phyloP scores from a whole-genome alignment of 2,888 invertebrate species.

The Phengaris alcon region DNA sequence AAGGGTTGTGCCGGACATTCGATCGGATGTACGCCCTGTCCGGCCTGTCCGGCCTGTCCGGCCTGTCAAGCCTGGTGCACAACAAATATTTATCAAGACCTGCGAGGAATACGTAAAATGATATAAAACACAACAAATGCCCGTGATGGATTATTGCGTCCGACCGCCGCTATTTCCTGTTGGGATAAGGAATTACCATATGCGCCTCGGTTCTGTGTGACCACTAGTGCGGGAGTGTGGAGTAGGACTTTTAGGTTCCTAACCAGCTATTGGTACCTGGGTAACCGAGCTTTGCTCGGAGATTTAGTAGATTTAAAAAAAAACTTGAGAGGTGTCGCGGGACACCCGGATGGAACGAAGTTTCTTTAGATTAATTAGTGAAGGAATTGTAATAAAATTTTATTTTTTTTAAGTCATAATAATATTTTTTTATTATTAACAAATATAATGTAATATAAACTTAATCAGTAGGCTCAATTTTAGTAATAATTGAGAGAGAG shows the following conservation, averaged over 20 bases:
- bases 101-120: constrained; percentile 78
- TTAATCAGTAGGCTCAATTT: too few relatives aligned
- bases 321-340: too few relatives aligned
- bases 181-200: constrained; percentile 79
- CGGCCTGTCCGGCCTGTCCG: constrained; percentile 19
- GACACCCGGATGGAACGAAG: too few relatives aligned
- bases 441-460: too few relatives aligned
- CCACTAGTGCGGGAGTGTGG: constrained; percentile 46
- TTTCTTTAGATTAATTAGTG: too few relatives aligned
- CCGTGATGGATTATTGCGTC: constrained; percentile 78
- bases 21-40: constrained; percentile 54
- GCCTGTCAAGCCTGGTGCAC: constrained; percentile 62
- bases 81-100: constrained; percentile 79
- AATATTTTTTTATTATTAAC: too few relatives aligned
- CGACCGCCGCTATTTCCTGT: constrained; percentile 79
- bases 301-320: too few relatives aligned
- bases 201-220: constrained; percentile 65
- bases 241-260: constrained; percentile 41
- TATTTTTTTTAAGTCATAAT: too few relatives aligned
- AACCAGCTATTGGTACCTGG: too few relatives aligned
- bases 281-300: too few relatives aligned
- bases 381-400: too few relatives aligned
- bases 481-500: too few relatives aligned
- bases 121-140: constrained; percentile 74
- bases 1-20: constrained; percentile 71